Conservation (phyloP, 2,888 invertebrate species). For the Cosmorhoe ocellata region DNA sequence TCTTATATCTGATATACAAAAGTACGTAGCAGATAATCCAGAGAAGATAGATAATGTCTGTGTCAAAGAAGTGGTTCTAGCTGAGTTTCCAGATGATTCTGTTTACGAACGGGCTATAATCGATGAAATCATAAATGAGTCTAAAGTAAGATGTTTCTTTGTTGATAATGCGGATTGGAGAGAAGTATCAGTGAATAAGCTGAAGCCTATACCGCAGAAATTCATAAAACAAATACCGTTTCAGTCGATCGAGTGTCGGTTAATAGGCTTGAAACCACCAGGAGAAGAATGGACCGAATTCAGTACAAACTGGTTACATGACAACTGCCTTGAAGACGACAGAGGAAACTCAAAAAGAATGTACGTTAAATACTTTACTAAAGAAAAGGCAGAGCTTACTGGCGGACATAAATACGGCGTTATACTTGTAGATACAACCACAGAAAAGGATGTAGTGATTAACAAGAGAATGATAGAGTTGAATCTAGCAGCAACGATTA, state of each 20-base stretch:
- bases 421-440: slow-evolving; percentile 71
- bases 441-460: slow-evolving; percentile 63
- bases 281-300: slow-evolving; percentile 77
- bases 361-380: slow-evolving; percentile 66
- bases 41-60: slow-evolving; percentile 43
- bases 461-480: slow-evolving; percentile 75
- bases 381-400: slow-evolving; percentile 58
- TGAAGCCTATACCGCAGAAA: slow-evolving; percentile 74
- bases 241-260: slow-evolving; percentile 84
- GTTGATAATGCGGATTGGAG: slow-evolving; percentile 85
- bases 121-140: slow-evolving; percentile 51
- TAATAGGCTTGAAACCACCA: slow-evolving; percentile 77
- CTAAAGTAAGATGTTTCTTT: slow-evolving; percentile 81
- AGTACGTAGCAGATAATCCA: slow-evolving; percentile 47
- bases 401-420: slow-evolving; percentile 76
- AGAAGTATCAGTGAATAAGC: slow-evolving; percentile 57
- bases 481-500: slow-evolving; percentile 65
- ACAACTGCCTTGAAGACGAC: slow-evolving; percentile 64
- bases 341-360: slow-evolving; percentile 64
- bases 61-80: slow-evolving; percentile 73
- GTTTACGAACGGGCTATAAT: slow-evolving; percentile 74
- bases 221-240: slow-evolving; percentile 82
- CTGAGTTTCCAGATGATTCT: slow-evolving; percentile 69
- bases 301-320: slow-evolving; percentile 76
- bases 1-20: slow-evolving; percentile 67